Conservation (phyloP, 1,140 invertebrate species). For the Maconellicoccus hirsutus region DNA sequence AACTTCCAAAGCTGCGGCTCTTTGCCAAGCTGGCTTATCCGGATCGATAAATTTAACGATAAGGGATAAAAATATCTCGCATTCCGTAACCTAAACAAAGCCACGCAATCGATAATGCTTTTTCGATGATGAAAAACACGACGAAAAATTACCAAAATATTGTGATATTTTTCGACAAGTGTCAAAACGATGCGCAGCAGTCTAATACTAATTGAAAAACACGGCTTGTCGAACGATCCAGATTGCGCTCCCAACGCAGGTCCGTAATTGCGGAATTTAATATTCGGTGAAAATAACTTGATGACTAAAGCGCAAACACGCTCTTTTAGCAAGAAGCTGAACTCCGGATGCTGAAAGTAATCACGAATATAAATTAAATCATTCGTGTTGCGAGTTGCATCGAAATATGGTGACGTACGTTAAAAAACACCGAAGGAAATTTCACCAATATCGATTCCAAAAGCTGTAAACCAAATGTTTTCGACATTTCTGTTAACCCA, state of each 20-base stretch:
- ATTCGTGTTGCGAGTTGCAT: background rate
- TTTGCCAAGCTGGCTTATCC: slow-evolving; percentile 92
- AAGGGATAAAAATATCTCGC: slow-evolving; percentile 94
- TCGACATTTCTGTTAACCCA: slow-evolving; percentile 92
- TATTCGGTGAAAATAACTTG: slow-evolving; percentile 93
- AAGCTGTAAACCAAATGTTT: slow-evolving; percentile 91
- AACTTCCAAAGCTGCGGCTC: slow-evolving; percentile 87
- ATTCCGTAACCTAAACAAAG: slow-evolving; percentile 71
- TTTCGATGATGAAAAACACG: background rate
- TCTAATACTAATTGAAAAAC: slow-evolving; percentile 93
- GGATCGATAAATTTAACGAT: slow-evolving; percentile 95
- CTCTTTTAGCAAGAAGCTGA: slow-evolving; percentile 89
- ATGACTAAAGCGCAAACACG: slow-evolving; percentile 94
- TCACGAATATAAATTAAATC: slow-evolving; percentile 24
- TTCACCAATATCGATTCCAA: slow-evolving; percentile 84
- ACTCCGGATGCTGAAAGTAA: slow-evolving; percentile 79
- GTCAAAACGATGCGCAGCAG: slow-evolving; percentile 84
- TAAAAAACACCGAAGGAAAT: slow-evolving; percentile 84
- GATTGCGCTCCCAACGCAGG: slow-evolving; percentile 40
- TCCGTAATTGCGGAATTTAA: slow-evolving; percentile 64
- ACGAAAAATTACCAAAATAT: slow-evolving; percentile 58
- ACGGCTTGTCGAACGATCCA: slow-evolving; percentile 73
- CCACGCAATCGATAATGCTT: background rate
- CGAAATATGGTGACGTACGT: slow-evolving; percentile 44
- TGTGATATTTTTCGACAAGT: slow-evolving; percentile 87